Evolutionary conservation across 35 echinoderm and acorn worm species (phyloP).

Genomic region (Heliocidaris tuberculata): DNA sequence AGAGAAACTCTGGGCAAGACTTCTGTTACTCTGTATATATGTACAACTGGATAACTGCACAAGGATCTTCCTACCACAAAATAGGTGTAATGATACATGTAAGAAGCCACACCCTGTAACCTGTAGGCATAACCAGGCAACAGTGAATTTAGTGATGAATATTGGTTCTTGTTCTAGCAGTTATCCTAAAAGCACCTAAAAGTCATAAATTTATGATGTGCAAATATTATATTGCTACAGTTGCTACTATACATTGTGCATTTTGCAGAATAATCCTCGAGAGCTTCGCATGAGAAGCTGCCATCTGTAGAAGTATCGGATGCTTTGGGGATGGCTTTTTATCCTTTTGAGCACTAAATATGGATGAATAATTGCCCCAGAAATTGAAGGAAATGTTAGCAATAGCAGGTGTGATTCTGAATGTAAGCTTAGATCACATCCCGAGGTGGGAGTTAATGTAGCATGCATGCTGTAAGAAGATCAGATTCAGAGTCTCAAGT

Average conservation of each 20-base stretch:
- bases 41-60: no score
- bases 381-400: neutral
- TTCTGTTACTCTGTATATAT: no score
- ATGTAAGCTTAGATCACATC: neutral
- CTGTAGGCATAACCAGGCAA: no score
- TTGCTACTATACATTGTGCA: neutral
- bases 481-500: no score
- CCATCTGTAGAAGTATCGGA: neutral
- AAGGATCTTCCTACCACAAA: no score
- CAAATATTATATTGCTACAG: neutral
- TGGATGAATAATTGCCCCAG: neutral
- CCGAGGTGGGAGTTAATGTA: neutral
- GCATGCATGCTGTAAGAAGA: neutral
- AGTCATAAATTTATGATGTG: neutral
- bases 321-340: neutral
- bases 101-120: no score
- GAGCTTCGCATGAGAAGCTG: neutral
- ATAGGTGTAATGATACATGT: no score
- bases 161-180: no score
- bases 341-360: neutral
- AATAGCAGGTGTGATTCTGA: neutral
- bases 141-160: no score
- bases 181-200: neutral
- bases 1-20: no score
- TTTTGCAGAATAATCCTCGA: neutral